Base-by-base conservation (phyloP, 2,113 vertebrate genomes). In the Saccopteryx bilineata region DNA sequence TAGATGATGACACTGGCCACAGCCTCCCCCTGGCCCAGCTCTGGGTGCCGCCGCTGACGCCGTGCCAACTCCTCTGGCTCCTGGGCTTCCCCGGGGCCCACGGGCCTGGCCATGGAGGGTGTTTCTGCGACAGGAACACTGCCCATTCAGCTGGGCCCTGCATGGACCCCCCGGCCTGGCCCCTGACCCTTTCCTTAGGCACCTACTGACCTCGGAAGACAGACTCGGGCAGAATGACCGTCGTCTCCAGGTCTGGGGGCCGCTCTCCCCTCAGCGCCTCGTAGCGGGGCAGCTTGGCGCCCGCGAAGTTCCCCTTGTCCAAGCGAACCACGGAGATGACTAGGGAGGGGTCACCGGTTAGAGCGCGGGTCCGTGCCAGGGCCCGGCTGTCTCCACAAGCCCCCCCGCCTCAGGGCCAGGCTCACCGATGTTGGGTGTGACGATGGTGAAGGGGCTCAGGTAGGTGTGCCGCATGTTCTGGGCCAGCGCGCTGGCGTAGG, bases 381-480 rank as follows among this genome's bases (percentile, higher is more conserved):
- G 26, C 0, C 65, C 33, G n/a, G n/a, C n/a, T n/a, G 56, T 39
- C 61, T 48, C 58, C 52, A 58, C 19, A 10, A 5, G 2, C 11
- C 18, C 3, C 6, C 75, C 58, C 18, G 2, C 13, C n/a, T 19
- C 0, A 0, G 52, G 56, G 2, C 31, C 82, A 2, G 60, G 5
- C 99, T 99, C 97, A 99, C 99, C 99, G 0, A 99, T 99, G 97
- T 99, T 99, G 80, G 99, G 99, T 0, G 99, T 99, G 98, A 99
- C 96, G 58, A 99, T 99, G 96, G 99, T 99, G 98, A 99, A 99
- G 94, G 99, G 99, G 97, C 98, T 99, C 46, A 99, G 99, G 98
- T 99, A 99, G 12, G 99, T 99, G 98, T 99, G 99, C 97, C 99
- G 99, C 99, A 99, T 99, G 98, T 99, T 99, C 98, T 99, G 99